Evolutionary conservation across 2,888 invertebrate species (phyloP).

Genomic region (Podabrus alpinus): DNA sequence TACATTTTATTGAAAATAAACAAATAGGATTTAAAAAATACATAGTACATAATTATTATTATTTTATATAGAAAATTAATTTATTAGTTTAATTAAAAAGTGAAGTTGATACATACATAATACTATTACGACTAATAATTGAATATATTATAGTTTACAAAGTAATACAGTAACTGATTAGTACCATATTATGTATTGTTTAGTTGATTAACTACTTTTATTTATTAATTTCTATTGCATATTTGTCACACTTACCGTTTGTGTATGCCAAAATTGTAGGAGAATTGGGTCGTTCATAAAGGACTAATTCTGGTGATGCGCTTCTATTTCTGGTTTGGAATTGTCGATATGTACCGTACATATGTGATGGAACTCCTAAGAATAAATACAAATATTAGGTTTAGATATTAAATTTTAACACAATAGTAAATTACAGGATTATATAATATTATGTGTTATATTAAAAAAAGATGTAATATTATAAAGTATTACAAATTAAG

Average conservation of each 20-base stretch:
- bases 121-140: not conserved
- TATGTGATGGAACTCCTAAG: constrained; percentile 56
- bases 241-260: constrained; percentile 47
- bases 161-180: not conserved
- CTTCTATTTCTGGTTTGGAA: constrained; percentile 48
- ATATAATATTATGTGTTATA: no score
- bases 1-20: not conserved
- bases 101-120: not conserved
- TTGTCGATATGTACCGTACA: constrained; percentile 58
- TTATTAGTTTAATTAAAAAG: not conserved
- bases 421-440: not conserved
- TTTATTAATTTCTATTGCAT: not conserved
- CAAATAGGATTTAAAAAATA: not conserved
- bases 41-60: no score
- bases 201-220: not conserved
- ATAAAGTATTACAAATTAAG: no score
- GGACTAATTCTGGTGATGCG: constrained; percentile 43
- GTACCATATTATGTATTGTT: not conserved
- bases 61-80: not conserved
- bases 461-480: no score
- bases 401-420: no score
- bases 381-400: not conserved
- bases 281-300: constrained; percentile 47
- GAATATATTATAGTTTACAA: not conserved
- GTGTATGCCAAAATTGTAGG: constrained; percentile 34